Percentiles rank a stretch among this genome's conserved stretches.
Conservation (phyloP, 64 coral and sea anemone species). For the Actinia tenebrosa region DNA sequence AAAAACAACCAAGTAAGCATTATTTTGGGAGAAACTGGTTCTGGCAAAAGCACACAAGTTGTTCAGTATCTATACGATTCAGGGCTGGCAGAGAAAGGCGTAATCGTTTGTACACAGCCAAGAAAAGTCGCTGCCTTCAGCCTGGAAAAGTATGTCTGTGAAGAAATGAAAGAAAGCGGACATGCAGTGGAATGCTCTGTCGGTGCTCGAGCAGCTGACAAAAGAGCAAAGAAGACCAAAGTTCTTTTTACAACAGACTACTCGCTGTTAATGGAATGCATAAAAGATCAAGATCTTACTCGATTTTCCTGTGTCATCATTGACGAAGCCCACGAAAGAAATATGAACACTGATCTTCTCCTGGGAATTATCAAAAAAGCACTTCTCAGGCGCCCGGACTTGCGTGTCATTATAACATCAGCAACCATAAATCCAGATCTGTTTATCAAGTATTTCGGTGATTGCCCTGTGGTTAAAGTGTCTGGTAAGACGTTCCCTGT, state of each 20-base stretch:
- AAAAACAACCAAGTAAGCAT: constrained; percentile 68
- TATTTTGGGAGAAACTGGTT: constrained; percentile 81
- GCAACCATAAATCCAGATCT: constrained; percentile 79
- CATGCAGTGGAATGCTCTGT: constrained; percentile 53
- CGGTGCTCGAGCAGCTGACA: constrained; percentile 38
- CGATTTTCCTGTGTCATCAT: constrained; percentile 82
- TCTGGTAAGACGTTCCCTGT: constrained; percentile 86
- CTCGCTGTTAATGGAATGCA: constrained; percentile 66
- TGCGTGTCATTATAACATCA: constrained; percentile 81
- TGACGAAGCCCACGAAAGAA: constrained; percentile 93
- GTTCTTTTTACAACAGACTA: constrained; percentile 80
- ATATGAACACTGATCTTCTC: constrained; percentile 82
- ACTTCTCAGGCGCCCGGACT: constrained; percentile 44
- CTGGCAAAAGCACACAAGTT: constrained; percentile 84
- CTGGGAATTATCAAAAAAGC: constrained; percentile 86
- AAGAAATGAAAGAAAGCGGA: constrained; percentile 51
- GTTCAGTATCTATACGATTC: constrained; percentile 75
- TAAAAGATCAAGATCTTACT: constrained; percentile 51
- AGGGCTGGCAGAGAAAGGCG: constrained; percentile 43
- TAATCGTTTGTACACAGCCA: constrained; percentile 79
- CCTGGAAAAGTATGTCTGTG: constrained; percentile 50
- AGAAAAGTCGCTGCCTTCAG: constrained; percentile 82
- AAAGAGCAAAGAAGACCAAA: constrained; percentile 21
- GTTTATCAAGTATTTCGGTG: constrained; percentile 65
- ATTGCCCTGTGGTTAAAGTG: constrained; percentile 63